phyloP scores from a whole-genome alignment of 1,140 invertebrate genomes.

The Plectrocnemia conspersa region DNA sequence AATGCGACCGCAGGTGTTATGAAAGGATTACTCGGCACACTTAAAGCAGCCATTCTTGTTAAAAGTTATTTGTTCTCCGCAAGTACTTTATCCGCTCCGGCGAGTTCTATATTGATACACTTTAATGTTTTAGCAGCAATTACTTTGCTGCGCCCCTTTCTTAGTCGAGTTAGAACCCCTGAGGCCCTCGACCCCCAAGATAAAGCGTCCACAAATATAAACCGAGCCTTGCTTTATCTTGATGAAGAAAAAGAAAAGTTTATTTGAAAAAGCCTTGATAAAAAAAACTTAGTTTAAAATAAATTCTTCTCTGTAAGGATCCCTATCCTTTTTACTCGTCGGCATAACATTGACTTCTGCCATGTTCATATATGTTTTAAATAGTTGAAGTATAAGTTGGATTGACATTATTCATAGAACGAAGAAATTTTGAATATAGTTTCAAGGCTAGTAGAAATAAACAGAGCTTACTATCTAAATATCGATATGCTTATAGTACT shows the following conservation, averaged over 20 bases:
- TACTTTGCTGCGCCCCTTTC: conserved; percentile 6
- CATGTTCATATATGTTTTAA: too few species aligned
- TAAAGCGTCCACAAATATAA: background rate
- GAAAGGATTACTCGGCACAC: background rate
- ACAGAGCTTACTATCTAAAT: too few species aligned
- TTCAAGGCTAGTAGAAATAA: too few species aligned
- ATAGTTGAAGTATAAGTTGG: too few species aligned
- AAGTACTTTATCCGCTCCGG: conserved; percentile 5
- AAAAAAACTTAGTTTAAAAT: too few species aligned
- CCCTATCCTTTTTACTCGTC: too few species aligned
- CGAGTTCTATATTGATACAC: conserved; percentile 5
- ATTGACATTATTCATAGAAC: too few species aligned
- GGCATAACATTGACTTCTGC: too few species aligned
- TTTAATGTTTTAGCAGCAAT: conserved; percentile 25
- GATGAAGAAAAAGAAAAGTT: conserved; percentile 4
- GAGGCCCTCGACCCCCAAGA: background rate
- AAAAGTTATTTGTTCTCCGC: conserved; percentile 18
- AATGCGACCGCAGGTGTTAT: conserved; percentile 16
- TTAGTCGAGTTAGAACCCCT: conserved; percentile 2
- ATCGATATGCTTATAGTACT: too few species aligned
- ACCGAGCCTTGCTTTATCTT: background rate
- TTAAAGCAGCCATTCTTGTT: background rate
- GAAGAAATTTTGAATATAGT: too few species aligned
- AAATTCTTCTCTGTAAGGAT: too few species aligned
- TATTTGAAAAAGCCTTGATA: too few species aligned